A percentile compares a stretch with the other conserved stretches of the same genome.
phyloP scores from a whole-genome alignment of 2,113 vertebrate genomes.

The Psephotus haematonotus region DNA sequence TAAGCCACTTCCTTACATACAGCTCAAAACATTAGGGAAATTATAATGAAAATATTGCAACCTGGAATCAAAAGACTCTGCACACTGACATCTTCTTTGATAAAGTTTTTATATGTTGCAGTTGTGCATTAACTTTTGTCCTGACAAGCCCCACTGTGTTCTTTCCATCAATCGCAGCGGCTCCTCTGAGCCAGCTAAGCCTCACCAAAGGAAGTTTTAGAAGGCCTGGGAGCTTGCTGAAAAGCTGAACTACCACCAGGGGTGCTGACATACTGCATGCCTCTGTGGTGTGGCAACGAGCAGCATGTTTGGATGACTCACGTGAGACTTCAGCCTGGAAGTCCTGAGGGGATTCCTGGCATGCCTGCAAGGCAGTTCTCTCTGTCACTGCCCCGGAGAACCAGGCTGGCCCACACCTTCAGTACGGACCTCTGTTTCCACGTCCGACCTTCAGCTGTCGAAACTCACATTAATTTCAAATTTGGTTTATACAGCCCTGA shows the following conservation, averaged over 20 bases:
- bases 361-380: neutral
- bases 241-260: neutral
- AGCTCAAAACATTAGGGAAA: slow-evolving; percentile 70
- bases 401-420: neutral
- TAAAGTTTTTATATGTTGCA: neutral
- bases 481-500: neutral
- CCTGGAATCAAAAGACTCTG: slow-evolving; percentile 35
- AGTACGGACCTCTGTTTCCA: neutral
- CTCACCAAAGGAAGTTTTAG: neutral
- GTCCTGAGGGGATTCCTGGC: neutral
- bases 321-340: neutral
- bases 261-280: neutral
- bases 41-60: slow-evolving; percentile 70
- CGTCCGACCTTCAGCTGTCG: neutral
- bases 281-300: neutral
- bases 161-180: fast-evolving
- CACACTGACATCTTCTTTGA: neutral
- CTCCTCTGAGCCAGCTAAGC: fast-evolving
- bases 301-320: neutral
- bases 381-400: neutral
- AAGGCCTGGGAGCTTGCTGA: neutral
- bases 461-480: neutral
- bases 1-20: slow-evolving; percentile 74
- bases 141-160: neutral
- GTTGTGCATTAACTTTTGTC: neutral